A percentile compares a stretch with the other conserved stretches of the same genome.
phyloP scores from a whole-genome alignment of 2,113 vertebrate genomes.

The Lates calcarifer region DNA sequence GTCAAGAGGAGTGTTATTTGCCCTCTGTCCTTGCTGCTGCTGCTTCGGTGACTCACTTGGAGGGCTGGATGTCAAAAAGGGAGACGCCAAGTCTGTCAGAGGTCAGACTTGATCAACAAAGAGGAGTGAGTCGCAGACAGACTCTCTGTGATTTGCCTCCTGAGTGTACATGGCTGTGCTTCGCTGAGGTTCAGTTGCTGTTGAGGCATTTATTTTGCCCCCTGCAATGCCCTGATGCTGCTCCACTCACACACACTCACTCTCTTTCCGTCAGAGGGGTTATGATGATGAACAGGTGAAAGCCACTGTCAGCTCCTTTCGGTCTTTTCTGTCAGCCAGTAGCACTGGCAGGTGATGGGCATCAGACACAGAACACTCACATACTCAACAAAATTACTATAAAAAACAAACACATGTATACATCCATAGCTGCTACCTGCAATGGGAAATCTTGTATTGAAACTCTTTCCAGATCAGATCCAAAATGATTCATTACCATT shows the following conservation, averaged over 20 bases:
- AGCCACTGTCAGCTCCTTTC: slow-evolving; percentile 64
- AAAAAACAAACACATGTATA: slow-evolving; percentile 4
- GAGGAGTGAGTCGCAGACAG: slow-evolving; percentile 16
- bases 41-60: slow-evolving; percentile 76
- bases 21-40: slow-evolving; percentile 79
- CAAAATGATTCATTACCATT: not conserved
- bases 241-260: slow-evolving; percentile 62
- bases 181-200: slow-evolving; percentile 55
- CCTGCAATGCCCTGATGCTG: slow-evolving; percentile 75
- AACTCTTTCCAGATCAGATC: slow-evolving; percentile 33
- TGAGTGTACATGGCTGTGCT: slow-evolving; percentile 59
- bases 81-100: slow-evolving; percentile 45
- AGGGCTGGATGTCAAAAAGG: slow-evolving; percentile 70
- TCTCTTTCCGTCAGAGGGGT: slow-evolving; percentile 17
- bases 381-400: slow-evolving; percentile 1
- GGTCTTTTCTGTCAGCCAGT: slow-evolving; percentile 19
- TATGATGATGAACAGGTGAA: slow-evolving; percentile 49
- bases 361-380: slow-evolving; percentile 19
- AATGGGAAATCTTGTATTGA: not conserved
- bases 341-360: slow-evolving; percentile 44
- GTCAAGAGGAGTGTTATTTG: slow-evolving; percentile 49
- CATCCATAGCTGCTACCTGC: slow-evolving; percentile 30
- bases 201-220: slow-evolving; percentile 59
- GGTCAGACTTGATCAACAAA: slow-evolving; percentile 37
- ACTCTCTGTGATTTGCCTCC: slow-evolving; percentile 58